phyloP scores from a whole-genome alignment of 2,888 invertebrate species.

The Cynaeus angustus region DNA sequence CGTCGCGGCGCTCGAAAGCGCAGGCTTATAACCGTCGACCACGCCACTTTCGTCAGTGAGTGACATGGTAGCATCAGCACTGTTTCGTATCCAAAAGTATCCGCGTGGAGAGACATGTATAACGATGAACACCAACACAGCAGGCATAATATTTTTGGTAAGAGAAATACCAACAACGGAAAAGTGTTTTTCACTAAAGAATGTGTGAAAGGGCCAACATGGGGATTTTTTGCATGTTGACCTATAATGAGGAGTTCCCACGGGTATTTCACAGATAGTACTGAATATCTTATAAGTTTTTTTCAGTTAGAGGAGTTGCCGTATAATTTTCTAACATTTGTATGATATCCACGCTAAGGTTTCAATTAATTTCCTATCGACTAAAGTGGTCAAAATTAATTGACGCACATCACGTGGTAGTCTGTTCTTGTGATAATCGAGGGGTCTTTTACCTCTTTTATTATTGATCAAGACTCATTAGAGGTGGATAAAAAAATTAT shows the following conservation, averaged over 20 bases:
- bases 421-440: constrained; percentile 4
- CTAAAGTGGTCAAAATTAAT: neutral
- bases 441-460: constrained; percentile 24
- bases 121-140: constrained; percentile 80
- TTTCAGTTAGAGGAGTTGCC: neutral
- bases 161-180: too few species aligned
- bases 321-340: constrained; percentile 1
- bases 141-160: constrained; percentile 71
- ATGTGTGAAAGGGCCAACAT: too few species aligned
- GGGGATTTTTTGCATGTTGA: constrained; percentile 4
- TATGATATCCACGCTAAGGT: neutral
- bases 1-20: constrained; percentile 49
- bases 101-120: constrained; percentile 82
- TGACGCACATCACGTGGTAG: constrained; percentile 2
- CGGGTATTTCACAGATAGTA: neutral
- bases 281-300: constrained; percentile 4
- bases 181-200: too few species aligned
- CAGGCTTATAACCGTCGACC: constrained; percentile 47
- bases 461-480: neutral
- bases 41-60: constrained; percentile 63
- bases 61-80: constrained; percentile 70
- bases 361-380: constrained; percentile 1
- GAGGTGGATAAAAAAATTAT: too few species aligned
- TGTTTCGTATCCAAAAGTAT: constrained; percentile 64
- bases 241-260: neutral